Percentiles rank a stretch among this genome's conserved stretches.
Conservation (phyloP, 2,113 vertebrate species). For the Mus pahari region DNA sequence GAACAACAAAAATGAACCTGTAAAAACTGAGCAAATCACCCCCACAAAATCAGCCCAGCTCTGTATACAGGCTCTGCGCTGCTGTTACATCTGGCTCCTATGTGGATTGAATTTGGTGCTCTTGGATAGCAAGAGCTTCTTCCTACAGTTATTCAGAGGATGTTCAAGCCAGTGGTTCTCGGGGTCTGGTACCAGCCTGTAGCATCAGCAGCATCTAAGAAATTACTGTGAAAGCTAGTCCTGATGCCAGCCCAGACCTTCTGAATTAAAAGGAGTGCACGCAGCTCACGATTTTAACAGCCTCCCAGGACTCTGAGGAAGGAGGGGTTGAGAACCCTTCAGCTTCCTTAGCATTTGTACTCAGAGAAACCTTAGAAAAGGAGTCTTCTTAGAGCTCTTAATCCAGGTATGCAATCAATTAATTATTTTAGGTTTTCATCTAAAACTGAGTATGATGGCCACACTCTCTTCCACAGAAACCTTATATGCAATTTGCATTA, state of each 20-base stretch:
- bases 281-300: background rate
- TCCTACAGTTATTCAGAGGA: no score
- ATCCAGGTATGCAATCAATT: background rate
- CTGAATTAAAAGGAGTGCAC: background rate
- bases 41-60: background rate
- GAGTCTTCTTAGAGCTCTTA: background rate
- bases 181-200: no score
- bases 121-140: background rate
- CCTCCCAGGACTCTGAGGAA: background rate
- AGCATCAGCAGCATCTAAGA: no score
- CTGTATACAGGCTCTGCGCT: accelerated
- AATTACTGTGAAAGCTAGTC: background rate
- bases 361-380: no score
- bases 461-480: background rate
- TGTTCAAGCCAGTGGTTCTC: background rate
- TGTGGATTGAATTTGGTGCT: background rate
- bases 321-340: no score
- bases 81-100: background rate
- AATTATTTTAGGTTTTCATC: background rate
- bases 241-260: background rate
- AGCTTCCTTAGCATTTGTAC: background rate
- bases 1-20: background rate
- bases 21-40: background rate
- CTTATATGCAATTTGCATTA: background rate
- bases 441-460: constrained; percentile 2